phyloP scores from a whole-genome alignment of 2,113 vertebrate species.

The Hippoglossus stenolepis region DNA sequence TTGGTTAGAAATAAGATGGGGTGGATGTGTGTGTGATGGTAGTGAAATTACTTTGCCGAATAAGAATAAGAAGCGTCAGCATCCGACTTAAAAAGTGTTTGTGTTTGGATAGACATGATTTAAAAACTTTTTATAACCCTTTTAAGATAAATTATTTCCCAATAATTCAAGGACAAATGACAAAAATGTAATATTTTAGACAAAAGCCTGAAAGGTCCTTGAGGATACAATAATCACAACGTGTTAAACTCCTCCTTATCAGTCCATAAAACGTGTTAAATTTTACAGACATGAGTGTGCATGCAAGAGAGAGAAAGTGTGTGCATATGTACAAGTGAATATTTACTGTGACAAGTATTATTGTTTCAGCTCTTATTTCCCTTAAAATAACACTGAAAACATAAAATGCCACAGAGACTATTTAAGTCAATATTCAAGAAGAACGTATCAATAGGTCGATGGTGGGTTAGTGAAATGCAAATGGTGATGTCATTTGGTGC shows the following conservation, averaged over 20 bases:
- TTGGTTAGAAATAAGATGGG: neutral
- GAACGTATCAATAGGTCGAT: neutral
- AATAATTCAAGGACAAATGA: neutral
- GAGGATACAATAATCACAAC: too few species aligned
- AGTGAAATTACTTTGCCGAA: neutral
- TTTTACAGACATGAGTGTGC: too few species aligned
- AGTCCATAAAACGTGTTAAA: too few species aligned
- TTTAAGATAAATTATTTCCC: too few species aligned
- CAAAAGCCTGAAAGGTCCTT: too few species aligned
- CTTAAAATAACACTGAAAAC: neutral
- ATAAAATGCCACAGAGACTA: neutral
- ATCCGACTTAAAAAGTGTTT: neutral
- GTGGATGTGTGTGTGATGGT: neutral
- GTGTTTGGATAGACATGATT: constrained; percentile 6
- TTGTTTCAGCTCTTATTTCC: neutral
- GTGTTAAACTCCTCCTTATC: too few species aligned
- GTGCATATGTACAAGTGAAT: too few species aligned
- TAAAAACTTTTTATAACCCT: neutral
- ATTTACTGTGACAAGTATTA: too few species aligned
- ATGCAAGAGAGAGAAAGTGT: too few species aligned
- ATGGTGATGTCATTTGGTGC: neutral
- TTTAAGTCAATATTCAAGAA: neutral
- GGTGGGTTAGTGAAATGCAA: neutral
- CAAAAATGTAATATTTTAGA: neutral
- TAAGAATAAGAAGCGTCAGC: neutral